These are phyloP conservation scores for Abrostola tripartita DNA, from an alignment of 2,888 invertebrate species.

Conservation along the genomic window DNA sequence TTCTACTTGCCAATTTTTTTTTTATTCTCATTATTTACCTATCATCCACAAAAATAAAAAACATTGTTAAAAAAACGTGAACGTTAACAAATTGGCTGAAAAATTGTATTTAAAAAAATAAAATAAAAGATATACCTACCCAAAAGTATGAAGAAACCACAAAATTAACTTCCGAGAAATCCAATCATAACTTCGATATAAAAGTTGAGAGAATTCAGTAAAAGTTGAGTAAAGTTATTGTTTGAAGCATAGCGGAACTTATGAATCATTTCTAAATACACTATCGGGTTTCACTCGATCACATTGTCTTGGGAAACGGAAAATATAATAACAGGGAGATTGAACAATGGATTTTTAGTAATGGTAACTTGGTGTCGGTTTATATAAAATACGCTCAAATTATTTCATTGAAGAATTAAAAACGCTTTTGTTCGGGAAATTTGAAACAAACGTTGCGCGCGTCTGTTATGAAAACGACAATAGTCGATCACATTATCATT, in stretches of 20 bases:
- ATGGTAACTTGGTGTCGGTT: slow-evolving; percentile 81
- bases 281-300: slow-evolving; percentile 81
- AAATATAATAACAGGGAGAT: slow-evolving; percentile 75
- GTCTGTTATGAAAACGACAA: slow-evolving; percentile 67
- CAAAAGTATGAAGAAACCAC: slow-evolving; percentile 51
- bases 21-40: slow-evolving; percentile 62
- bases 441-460: slow-evolving; percentile 67
- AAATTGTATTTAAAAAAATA: slow-evolving; percentile 42
- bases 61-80: slow-evolving; percentile 46
- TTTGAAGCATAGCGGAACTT: slow-evolving; percentile 74
- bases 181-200: slow-evolving; percentile 59
- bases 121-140: slow-evolving; percentile 29
- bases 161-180: slow-evolving; percentile 67
- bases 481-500: slow-evolving; percentile 70
- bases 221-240: slow-evolving; percentile 61
- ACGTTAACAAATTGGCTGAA: slow-evolving; percentile 73
- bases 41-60: slow-evolving; percentile 53
- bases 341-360: slow-evolving; percentile 85
- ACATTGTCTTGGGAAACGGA: slow-evolving; percentile 83
- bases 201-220: slow-evolving; percentile 61
- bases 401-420: slow-evolving; percentile 82
- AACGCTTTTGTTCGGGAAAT: slow-evolving; percentile 80
- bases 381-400: slow-evolving; percentile 77
- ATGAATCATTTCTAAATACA: slow-evolving; percentile 86
- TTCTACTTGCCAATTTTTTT: slow-evolving; percentile 64